Base-by-base conservation (phyloP, 2,113 vertebrate species). In the Pomatostomus ruficeps region DNA sequence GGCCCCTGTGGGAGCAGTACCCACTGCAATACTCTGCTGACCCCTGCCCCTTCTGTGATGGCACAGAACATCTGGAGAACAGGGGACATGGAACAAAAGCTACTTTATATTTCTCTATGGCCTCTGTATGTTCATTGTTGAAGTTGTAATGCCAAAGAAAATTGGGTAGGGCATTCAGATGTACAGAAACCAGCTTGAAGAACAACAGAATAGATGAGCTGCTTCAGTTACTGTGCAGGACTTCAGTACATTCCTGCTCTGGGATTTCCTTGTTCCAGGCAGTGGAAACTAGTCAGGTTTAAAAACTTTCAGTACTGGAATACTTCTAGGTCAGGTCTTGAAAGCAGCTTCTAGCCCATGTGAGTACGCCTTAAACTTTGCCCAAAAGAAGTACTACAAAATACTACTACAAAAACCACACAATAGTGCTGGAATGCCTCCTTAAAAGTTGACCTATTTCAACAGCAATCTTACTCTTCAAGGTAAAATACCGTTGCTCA, bases 41-140 rank as follows among this genome's bases (percentile, higher is more conserved):
- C 74, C 88, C 57, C 74, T 91, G 90, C 74, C 72, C 90, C 68
- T 80, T 74, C 54, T 72, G 82, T 82, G 75, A 95, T 89, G 85
- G 81, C 81, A 89, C 5, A 4, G 82, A 93, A 94, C 96, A 96
- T 96, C 92, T 95, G 95, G 91, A 88, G 67, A 88, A 77, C 55
- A 88, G 49, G n/a, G 79, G 59, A 95, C 89, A 83, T 5, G 14
- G 36, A 93, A 92, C 89, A 96, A 95, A 92, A 95, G 89, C 93
- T 57, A 92, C 91, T 96, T 95, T 93, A 85, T 94, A 94, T 94
- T 74, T 57, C 72, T 79, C 81, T 54, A 0, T n/a, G 36, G 71
- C 72, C 51, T 91, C 81, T 61, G 35, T 83, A 48, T 6, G 43
- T 57, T 89, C 89, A 81, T 52, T 80, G 75, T 77, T 77, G 68